Base-by-base conservation (phyloP, 1,140 invertebrate species). In the Atta cephalotes region DNA sequence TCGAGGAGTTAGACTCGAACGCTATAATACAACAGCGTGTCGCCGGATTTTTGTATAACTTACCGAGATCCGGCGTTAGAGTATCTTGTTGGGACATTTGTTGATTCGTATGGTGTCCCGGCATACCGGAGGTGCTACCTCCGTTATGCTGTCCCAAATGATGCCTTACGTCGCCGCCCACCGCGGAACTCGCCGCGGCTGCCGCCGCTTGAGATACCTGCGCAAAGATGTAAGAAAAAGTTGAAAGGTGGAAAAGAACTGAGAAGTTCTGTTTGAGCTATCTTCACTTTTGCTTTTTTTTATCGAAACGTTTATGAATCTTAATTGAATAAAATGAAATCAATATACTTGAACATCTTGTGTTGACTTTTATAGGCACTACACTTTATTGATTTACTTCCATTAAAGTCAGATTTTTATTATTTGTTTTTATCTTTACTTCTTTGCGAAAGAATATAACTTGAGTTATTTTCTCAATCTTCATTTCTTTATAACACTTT, bases 61-160 rank as follows among this genome's bases (percentile, higher is more conserved):
- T 89, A 95, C 95, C 95, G 84, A 96, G 89, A 82, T 96, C 95
- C 45, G 95, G 95, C 80, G 95, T 94, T 80, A 95, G 89, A 25
- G 92, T 93, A 68, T 95, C 95, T 58, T 94, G 94, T 84, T 95
- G 95, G 21, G 95, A 95, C 81, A 95, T 91, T 88, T 95, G 95
- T 70, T 95, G 95, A 78, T 95, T 95, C 63, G 93, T 93, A 85
- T 95, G 95, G 84, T 95, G 95, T 87, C 95, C 94, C 92, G 96
- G 91, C 88, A 95, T 95, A 35, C 93, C 93, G 77, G 96, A 96
- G 94, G 93, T 93, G 72, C 93, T 93, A 58, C 94, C 93, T 62
- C 94, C 95, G 89, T 95, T 95, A 65, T 94, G 93, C 88, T 95
- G 93, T 88, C 93, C 93, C 82, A 95, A 79, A 87, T 95, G 94